Base-by-base conservation (phyloP, 1,140 invertebrate species). In the Drosophila malerkotliana region DNA sequence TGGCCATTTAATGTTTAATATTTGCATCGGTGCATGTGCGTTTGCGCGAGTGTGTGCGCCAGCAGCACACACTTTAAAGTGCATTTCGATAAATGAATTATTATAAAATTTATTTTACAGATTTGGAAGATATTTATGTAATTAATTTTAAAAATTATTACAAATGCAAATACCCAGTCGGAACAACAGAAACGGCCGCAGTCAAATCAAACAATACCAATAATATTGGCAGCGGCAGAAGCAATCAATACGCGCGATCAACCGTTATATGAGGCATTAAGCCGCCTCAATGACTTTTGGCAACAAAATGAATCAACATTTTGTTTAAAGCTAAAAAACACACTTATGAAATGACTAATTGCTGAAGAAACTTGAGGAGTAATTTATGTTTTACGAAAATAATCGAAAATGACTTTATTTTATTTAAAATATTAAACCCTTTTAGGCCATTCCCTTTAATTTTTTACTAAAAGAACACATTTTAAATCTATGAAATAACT, bases 111-210 rank as follows among this genome's bases (percentile, higher is more conserved):
- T 90, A 90, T 90, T 90, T 88, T 68, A 77, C 88, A 75, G 74
- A 90, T 90, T 88, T 83, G 66, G 67, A 68, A 63, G 71, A 73
- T 83, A 80, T 90, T 79, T 84, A 80, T 88, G 88, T 90, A 88
- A 90, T 90, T 90, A 90, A 90, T 90, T 90, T 90, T 90, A 81
- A 88, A 90, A 90, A 81, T 90, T 84, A 87, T 87, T 87, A 79
- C 88, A 88, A 90, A 90, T 53, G 79, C 77, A 89, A 84, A 89
- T 67, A 89, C 28, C 57, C 39, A 41, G 12, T 41, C 39, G 39
- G n/a, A 41, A 0, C 39, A 4, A 18, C 66, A 60, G 30, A 10
- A 53, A 8, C 51, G 39, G 59, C 68, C 44, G 49, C 75, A 79
- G 52, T 66, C 44, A 45, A 26, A 56, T 30, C 66, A 63, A 72